Evolutionary conservation across 2,888 invertebrate species (phyloP).

Genomic region (Boloria selene): DNA sequence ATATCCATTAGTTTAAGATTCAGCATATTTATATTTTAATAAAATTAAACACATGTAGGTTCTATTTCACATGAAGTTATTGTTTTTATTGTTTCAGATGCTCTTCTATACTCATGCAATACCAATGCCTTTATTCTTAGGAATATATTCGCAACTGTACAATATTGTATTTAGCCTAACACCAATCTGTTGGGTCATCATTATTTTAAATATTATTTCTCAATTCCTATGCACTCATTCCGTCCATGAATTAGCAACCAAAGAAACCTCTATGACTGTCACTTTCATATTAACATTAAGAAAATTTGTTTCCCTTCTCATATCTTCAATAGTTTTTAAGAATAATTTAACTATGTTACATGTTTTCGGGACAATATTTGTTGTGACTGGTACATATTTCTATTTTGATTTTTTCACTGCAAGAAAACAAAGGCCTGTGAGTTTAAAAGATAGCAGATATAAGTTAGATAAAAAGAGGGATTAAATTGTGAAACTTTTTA

Average conservation of each 20-base stretch:
- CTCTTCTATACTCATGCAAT: conserved; percentile 70
- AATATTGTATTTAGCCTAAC: conserved; percentile 49
- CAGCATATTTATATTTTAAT: too few relatives aligned
- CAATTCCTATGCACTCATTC: conserved; percentile 71
- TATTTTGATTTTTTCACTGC: conserved; percentile 69
- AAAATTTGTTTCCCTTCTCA: conserved; percentile 67
- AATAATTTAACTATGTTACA: conserved; percentile 68
- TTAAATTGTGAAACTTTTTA: neutral
- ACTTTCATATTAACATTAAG: conserved; percentile 72
- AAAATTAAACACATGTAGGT: too few relatives aligned
- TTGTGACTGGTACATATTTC: conserved; percentile 66
- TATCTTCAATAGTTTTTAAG: conserved; percentile 72
- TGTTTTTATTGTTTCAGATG: conserved; percentile 62
- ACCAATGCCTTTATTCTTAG: conserved; percentile 65
- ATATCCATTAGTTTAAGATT: too few relatives aligned
- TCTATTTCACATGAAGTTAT: too few relatives aligned
- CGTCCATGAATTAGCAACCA: conserved; percentile 69
- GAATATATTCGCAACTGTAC: conserved; percentile 58
- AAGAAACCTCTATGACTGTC: conserved; percentile 68
- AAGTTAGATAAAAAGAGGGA: conserved; percentile 24
- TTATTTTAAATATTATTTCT: conserved; percentile 59
- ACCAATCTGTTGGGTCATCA: conserved; percentile 57
- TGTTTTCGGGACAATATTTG: conserved; percentile 62
- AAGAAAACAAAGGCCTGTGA: conserved; percentile 61
- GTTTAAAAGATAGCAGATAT: conserved; percentile 50